Evolutionary conservation across 2,113 vertebrate species (phyloP), one percentile per base, ranked within the genome.

Genomic region (Corythaeola cristata): DNA sequence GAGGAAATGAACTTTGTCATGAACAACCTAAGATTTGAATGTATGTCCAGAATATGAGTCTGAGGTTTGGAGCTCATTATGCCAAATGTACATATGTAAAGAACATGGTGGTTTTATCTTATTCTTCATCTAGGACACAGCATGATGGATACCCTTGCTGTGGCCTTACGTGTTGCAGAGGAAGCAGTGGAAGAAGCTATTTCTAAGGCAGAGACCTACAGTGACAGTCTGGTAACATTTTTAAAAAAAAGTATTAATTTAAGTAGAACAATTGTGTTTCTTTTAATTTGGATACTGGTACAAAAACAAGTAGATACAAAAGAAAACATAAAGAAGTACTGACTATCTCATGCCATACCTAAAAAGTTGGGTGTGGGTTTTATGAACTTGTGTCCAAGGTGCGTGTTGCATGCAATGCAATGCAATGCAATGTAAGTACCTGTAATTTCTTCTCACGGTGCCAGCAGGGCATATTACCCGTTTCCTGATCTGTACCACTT

Each of bases 101-200:
- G 69, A 72, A 64, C n/a, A 24, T 41, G n/a, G 22, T 79, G 50
- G 10, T 41, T 96, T 95, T 93, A 28, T 88, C 74, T 93, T 95
- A 15, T 95, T 95, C 81, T 89, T 92, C 35, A 11, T 73, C 59
- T 84, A 98, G 99, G 99, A 96, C 99, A 99, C 97, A 99, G 99
- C 96, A 99, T 99, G 99, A 99, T 99, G 98, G 99, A 99, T 96
- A 99, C 99, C 5, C 97, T 99, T 98, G 99, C 99, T 75, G 99
- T 99, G 15, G 99, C 99, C 75, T 97, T 99, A 55, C 98, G 99
- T 33, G 99, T 99, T 91, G 99, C 99, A 90, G 99, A 99, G 90
- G 99, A 99, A 96, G 99, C 99, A 69, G 99, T 99, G 88, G 99
- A 99, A 96, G 99, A 99, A 97, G 99, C 99, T 32, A 99, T 99